A percentile compares a stretch with the other conserved stretches of the same genome.
phyloP scores from a whole-genome alignment of 2,113 vertebrate species.

The Lasiurus cinereus region DNA sequence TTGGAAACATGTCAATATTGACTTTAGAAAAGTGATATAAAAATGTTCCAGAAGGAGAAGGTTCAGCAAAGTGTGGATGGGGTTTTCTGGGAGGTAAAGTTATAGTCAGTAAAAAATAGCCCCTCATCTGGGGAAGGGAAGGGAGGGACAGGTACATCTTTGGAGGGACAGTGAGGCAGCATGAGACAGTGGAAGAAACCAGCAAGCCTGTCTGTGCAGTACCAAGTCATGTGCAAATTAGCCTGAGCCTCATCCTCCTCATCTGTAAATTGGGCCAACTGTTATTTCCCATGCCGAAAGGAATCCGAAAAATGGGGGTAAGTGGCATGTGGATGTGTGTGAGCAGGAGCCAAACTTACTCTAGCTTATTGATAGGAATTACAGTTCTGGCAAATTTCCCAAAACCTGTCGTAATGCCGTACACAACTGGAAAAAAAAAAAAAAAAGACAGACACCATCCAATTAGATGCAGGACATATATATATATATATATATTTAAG shows the following conservation, averaged over 20 bases:
- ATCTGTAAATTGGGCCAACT: background rate
- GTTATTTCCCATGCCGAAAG: background rate
- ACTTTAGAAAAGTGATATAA: background rate
- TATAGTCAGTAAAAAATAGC: background rate
- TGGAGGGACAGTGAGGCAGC: background rate
- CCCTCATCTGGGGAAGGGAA: background rate
- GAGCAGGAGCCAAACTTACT: slow-evolving; percentile 86
- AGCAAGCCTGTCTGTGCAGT: background rate
- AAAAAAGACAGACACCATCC: slow-evolving; percentile 67
- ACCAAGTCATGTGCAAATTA: background rate
- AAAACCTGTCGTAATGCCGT: slow-evolving; percentile 99
- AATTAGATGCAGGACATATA: background rate
- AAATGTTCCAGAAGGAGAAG: background rate
- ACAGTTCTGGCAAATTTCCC: slow-evolving; percentile 98
- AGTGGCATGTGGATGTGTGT: background rate
- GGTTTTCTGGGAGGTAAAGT: background rate
- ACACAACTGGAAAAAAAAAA: slow-evolving; percentile 92
- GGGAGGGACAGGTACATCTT: background rate
- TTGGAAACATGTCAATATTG: background rate
- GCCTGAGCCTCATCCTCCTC: background rate
- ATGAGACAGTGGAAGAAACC: background rate
- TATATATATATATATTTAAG: background rate
- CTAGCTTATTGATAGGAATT: slow-evolving; percentile 95
- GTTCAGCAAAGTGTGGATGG: background rate
- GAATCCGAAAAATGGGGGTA: background rate